Evolutionary conservation across 2,888 invertebrate species (phyloP), one percentile per base, ranked within the genome.

Genomic region (Dioctria rufipes): DNA sequence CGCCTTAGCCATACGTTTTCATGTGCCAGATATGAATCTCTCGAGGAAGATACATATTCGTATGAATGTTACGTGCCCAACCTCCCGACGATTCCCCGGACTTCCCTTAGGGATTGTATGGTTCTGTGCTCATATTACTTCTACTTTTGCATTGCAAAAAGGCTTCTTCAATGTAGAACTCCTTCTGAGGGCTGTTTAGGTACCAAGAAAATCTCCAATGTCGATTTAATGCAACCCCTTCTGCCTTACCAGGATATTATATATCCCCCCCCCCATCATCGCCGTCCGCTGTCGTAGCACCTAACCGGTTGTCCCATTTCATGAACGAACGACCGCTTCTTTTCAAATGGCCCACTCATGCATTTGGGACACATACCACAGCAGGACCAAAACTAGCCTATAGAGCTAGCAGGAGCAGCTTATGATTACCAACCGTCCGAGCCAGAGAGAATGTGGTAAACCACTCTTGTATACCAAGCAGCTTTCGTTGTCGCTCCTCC

Each of bases 21-120:
- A 75, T 58, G 60, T 58, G 42, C 73, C 60, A 75, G 60, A 60
- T 75, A 75, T 75, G 73, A 75, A 60, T 75, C 60, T 25, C 25
- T 75, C 58, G 69, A 69, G 37, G 69, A 69, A 37, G 11, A 69
- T 69, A 69, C 69, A 51, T 69, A 51, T 25, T 25, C 25, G 25
- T 25, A 25, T 25, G 25, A 25, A 25, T 25, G 25, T 25, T 25
- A 25, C 25, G 25, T 25, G 25, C 25, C 25, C 25, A 25, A 25
- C 25, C 25, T 25, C 25, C 25, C 25, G 25, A 25, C 25, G 25
- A 25, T 25, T 1, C 25, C 25, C 25, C 25, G 25, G 25, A 25
- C 25, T 25, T 25, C 25, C 25, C 25, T 25, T 25, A 25, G 25
- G 25, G 25, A 25, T 25, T 25, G 25, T 25, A 25, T 25, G 25